Conservation (phyloP, 2,797 vertebrate genomes). For the Morelia viridis region DNA sequence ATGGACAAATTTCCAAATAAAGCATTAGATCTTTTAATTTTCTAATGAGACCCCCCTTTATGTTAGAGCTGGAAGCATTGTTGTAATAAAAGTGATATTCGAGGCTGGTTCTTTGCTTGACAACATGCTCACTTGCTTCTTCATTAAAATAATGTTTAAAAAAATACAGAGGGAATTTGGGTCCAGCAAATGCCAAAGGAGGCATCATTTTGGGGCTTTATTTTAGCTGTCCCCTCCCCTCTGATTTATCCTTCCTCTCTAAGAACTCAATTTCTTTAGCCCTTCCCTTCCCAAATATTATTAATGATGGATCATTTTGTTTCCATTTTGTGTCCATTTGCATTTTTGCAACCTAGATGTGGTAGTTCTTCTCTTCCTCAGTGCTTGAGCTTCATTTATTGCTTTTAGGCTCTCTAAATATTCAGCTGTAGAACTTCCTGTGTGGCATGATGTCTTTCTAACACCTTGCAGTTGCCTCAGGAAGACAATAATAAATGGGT, state of each 20-base stretch:
- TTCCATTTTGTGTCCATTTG: not conserved
- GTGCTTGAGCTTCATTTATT: not conserved
- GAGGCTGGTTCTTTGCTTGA: not conserved
- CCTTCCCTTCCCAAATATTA: not conserved
- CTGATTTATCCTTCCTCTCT: not conserved
- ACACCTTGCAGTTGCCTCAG: not conserved
- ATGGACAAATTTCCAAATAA: not conserved
- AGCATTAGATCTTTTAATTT: not conserved
- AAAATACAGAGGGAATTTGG: not conserved
- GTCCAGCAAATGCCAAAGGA: not conserved
- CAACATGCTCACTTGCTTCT: not conserved
- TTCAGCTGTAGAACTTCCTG: not conserved
- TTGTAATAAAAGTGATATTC: not conserved
- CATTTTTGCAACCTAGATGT: not conserved
- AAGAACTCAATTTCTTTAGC: not conserved
- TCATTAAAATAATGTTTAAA: not conserved
- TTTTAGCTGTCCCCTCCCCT: not conserved
- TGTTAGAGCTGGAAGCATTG: not conserved
- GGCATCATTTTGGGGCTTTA: not conserved
- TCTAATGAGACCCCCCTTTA: not conserved
- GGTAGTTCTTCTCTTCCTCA: too few relatives aligned
- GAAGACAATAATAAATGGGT: not conserved
- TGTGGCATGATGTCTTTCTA: not conserved
- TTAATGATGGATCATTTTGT: not conserved
- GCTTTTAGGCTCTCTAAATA: not conserved